Evolutionary conservation across 1,140 invertebrate species (phyloP), one percentile per base, ranked within the genome.

Genomic region (Paraescarpia echinospica): DNA sequence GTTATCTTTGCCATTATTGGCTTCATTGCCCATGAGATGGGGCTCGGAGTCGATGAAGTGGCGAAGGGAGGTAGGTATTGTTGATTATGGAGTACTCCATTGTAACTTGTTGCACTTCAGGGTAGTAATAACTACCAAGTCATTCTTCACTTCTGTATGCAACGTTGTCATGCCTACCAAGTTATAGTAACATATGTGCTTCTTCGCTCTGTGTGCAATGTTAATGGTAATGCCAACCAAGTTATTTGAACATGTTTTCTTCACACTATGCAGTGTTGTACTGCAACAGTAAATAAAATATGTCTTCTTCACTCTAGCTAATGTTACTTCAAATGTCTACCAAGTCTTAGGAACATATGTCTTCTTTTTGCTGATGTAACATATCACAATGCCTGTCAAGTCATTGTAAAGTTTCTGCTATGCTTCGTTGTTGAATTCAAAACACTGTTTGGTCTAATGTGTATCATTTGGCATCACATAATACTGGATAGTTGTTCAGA

Each of bases 1-100:
- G 95, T 94, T 9, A 93, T 95, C 34, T 95, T 95, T 94, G 94
- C 94, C 33, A 93, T 95, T 1, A 91, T 95, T 18, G 95, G 95
- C 22, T 95, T 94, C 92, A 95, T 95, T 94, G 94, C 95, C 0
- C 59, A 94, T 33, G 93, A 93, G 41, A 95, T 94, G 0, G 94
- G 94, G n/a, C 93, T 94, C 89, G 41, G 92, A 5, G 94, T 95
- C 0, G 91, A 94, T 12, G 93, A 94, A 89, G 94, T 95, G 1
- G 94, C 94, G 35, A 92, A 92, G n/a, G 90, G 91, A 48, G 94
- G 94, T 94, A 93, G 92, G 18, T 27, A 92, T 41, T 18, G 48
- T 92, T 48, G 5, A 48, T 35, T 33, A 91, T 34, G 6, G 14
- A 34, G 6, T 34, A 33, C 31, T 48, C 6, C 51, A 92, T 90